phyloP scores from a whole-genome alignment of 1,140 invertebrate genomes.

The Acromyrmex charruanus region DNA sequence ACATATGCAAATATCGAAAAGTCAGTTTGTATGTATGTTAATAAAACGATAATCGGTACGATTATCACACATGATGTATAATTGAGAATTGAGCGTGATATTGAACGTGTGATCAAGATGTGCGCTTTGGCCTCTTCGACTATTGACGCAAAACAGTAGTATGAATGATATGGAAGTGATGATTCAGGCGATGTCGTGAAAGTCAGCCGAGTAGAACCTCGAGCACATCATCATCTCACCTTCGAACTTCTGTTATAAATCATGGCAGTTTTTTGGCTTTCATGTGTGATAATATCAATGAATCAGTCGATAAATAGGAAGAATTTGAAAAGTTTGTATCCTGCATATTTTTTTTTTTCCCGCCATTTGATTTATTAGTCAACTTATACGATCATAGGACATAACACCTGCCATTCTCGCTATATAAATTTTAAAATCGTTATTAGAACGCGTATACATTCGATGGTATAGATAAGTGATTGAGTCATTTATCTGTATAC shows the following conservation, averaged over 20 bases:
- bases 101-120: slow-evolving; percentile 40
- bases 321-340: neutral
- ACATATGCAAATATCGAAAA: neutral
- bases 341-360: neutral
- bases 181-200: slow-evolving; percentile 81
- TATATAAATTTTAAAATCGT: neutral
- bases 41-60: neutral
- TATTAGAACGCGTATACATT: slow-evolving; percentile 21
- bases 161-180: slow-evolving; percentile 82
- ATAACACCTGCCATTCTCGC: slow-evolving; percentile 1
- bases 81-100: slow-evolving; percentile 16
- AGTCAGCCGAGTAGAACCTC: slow-evolving; percentile 74
- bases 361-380: slow-evolving; percentile 2
- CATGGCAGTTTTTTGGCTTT: slow-evolving; percentile 71
- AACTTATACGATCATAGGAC: neutral
- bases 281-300: slow-evolving; percentile 36
- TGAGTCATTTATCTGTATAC: neutral
- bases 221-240: slow-evolving; percentile 31
- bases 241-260: slow-evolving; percentile 32
- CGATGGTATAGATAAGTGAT: slow-evolving; percentile 3
- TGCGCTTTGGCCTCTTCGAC: slow-evolving; percentile 53
- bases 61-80: neutral
- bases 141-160: slow-evolving; percentile 80
- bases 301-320: slow-evolving; percentile 28
- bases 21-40: neutral